Conservation (phyloP, 2,797 vertebrate species). For the Peromyscus melanophrys region DNA sequence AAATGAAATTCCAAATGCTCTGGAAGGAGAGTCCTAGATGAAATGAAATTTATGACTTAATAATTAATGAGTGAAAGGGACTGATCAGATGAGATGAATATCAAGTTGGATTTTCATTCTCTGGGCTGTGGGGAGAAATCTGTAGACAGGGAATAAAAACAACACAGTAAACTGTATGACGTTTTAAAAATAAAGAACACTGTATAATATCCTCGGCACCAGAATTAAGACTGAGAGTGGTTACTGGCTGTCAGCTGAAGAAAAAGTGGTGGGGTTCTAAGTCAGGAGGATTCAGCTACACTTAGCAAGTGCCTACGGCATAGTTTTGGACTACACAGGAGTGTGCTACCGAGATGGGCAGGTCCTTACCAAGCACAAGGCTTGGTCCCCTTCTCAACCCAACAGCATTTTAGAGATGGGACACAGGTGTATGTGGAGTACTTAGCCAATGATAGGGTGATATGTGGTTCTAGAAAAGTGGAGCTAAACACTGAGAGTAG, state of each 20-base stretch:
- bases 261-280: not conserved
- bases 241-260: not conserved
- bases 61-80: not conserved
- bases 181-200: not conserved
- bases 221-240: not conserved
- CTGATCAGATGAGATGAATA: not conserved
- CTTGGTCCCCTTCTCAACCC: not conserved
- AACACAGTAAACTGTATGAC: not conserved
- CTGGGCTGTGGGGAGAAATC: not conserved
- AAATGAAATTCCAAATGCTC: conserved; percentile 35
- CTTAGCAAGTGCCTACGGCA: not conserved
- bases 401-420: not conserved
- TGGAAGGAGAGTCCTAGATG: conserved; percentile 39
- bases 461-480: not conserved
- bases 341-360: not conserved
- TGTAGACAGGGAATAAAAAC: not conserved
- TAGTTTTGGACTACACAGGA: not conserved
- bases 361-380: not conserved
- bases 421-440: not conserved
- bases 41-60: conserved; percentile 47
- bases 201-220: not conserved
- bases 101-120: not conserved
- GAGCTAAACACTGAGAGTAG: not conserved
- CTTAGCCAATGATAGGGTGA: not conserved
- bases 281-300: not conserved